A percentile compares a stretch with the other conserved stretches of the same genome.
Evolutionary conservation across 2,888 invertebrate genomes (phyloP).

Genomic region (Eupelmus urozonus): DNA sequence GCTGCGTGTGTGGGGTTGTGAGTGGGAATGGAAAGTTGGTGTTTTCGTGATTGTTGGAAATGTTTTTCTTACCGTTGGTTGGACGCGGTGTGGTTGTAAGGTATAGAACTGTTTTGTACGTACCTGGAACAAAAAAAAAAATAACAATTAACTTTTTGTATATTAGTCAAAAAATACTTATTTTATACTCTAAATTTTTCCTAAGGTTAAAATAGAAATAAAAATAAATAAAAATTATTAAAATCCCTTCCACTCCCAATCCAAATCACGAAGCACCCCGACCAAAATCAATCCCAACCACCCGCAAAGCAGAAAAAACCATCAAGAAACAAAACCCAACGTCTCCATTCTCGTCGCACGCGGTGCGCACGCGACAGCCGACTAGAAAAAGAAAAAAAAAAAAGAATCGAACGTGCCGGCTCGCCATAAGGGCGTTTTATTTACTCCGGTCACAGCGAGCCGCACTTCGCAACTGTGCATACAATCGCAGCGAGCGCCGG

Average conservation of each 20-base stretch:
- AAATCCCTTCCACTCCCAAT: no score
- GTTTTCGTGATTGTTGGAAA: background rate
- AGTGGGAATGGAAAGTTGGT: background rate
- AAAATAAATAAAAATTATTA: no score
- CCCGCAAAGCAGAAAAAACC: background rate
- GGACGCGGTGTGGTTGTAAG: background rate
- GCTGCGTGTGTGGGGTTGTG: background rate
- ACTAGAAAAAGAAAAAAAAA: no score
- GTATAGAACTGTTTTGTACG: background rate
- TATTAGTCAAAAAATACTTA: no score
- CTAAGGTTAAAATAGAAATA: no score
- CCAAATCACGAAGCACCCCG: no score
- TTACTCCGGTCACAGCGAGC: conserved; percentile 2
- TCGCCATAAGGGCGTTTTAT: conserved; percentile 17
- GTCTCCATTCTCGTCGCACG: background rate
- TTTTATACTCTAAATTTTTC: background rate
- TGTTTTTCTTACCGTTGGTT: background rate
- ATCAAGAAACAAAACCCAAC: background rate
- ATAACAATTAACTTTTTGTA: no score
- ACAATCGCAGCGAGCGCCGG: background rate
- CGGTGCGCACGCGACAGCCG: background rate
- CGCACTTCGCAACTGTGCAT: background rate
- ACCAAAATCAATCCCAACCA: no score
- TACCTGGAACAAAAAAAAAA: conserved; percentile 47
- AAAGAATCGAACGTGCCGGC: background rate